phyloP scores from a whole-genome alignment of 2,888 invertebrate genomes.

The Polia nebulosa region DNA sequence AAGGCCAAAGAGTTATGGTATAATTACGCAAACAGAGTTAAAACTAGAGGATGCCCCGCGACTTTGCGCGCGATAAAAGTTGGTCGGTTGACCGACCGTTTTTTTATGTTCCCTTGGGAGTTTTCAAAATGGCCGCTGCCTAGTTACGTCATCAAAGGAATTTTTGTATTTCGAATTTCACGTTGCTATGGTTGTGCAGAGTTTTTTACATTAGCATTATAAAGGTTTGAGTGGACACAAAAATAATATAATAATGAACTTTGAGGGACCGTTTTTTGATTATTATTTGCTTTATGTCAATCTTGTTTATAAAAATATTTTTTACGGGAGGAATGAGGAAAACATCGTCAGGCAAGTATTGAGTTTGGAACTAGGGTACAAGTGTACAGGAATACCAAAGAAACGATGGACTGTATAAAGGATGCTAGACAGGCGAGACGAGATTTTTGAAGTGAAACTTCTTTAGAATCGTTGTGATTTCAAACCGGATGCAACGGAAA shows the following conservation, averaged over 20 bases:
- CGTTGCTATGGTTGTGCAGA: not conserved
- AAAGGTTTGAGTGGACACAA: not conserved
- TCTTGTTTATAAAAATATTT: too few species aligned
- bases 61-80: constrained; percentile 31
- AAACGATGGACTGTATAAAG: not conserved
- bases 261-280: not conserved
- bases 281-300: not conserved
- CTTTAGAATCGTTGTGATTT: too few species aligned
- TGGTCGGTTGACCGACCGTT: not conserved
- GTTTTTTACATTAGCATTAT: not conserved
- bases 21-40: constrained; percentile 22
- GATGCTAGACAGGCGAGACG: too few species aligned
- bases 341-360: not conserved
- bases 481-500: too few species aligned
- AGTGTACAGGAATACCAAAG: not conserved
- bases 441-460: too few species aligned
- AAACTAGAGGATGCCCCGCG: constrained; percentile 7
- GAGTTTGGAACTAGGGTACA: not conserved
- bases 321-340: not conserved
- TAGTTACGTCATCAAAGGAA: constrained; percentile 5
- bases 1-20: constrained; percentile 16
- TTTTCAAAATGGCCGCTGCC: constrained; percentile 14
- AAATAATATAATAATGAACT: not conserved
- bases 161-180: constrained; percentile 20
- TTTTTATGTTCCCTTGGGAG: constrained; percentile 13